Conservation (phyloP, 1,140 invertebrate genomes). For the Sipha flava region DNA sequence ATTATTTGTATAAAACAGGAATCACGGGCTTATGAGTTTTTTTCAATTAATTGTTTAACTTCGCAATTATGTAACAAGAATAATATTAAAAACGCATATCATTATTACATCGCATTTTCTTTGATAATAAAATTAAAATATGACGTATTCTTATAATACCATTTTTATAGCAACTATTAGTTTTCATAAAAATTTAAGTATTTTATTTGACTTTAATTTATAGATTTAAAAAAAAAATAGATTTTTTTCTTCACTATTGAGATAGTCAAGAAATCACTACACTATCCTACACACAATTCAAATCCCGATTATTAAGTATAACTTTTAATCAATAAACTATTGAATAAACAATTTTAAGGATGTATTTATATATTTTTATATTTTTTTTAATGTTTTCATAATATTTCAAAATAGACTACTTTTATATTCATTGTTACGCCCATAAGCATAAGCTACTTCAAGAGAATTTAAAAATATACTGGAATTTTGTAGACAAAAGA, state of each 20-base stretch:
- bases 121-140: neutral
- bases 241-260: too few relatives aligned
- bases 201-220: too few relatives aligned
- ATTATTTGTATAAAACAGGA: conserved; percentile 22
- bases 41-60: conserved; percentile 20
- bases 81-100: neutral
- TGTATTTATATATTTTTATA: too few relatives aligned
- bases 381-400: neutral
- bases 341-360: too few relatives aligned
- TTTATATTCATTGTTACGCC: neutral
- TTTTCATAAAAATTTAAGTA: neutral
- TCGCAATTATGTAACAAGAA: neutral
- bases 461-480: neutral
- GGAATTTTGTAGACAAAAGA: conserved; percentile 30
- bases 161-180: neutral
- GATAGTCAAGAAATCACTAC: too few relatives aligned
- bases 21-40: conserved; percentile 20
- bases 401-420: neutral
- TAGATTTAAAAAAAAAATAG: too few relatives aligned
- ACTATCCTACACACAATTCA: too few relatives aligned
- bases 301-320: too few relatives aligned
- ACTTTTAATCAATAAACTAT: too few relatives aligned
- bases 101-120: conserved; percentile 13
- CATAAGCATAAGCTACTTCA: conserved; percentile 1
- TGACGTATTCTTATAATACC: neutral